Evolutionary conservation across 2,113 vertebrate genomes (phyloP), one percentile per base, ranked within the genome.

Genomic region (Seriola rivoliana): DNA sequence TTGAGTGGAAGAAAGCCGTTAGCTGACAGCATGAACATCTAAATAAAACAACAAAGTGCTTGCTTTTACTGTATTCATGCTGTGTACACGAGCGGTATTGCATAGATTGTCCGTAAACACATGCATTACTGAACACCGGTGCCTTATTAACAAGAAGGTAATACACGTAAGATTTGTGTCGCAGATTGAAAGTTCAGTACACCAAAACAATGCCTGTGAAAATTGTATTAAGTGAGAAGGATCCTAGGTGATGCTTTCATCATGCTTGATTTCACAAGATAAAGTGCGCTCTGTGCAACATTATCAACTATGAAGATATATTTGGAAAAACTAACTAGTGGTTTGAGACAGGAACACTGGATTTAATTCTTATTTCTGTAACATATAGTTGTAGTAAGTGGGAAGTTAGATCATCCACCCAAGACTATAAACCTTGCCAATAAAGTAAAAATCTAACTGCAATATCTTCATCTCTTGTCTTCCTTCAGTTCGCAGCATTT

Each of bases 1-100:
- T 40, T 23, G 55, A 69, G 48, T 25, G 6, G 25, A 71, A 73
- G 55, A 71, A 77, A 65, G 52, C 71, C 8, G 5, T 74, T 63
- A 82, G 50, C 13, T 50, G 42, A 38, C 63, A 60, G 66, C 17
- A 42, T 29, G 13, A 38, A 36, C 2, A 3, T 54, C 34, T 9
- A 57, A 19, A 50, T 71, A 32, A 59, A 80, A 44, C 17, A 50
- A 8, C 42, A 4, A 48, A 34, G 48, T 13, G 54, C 32, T 38
- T 38, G 52, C 80, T 68, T 32, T 19, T 25, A 11, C 9, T 73
- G 44, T 66, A 60, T 48, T 38, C 14, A 62, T 17, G 46, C 21
- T 14, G 1, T 58, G 13, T 1, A 50, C 21, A 36, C 9, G 46
- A 10, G 57, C 14, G 54, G 19, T 21, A 40, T 16, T 54, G 16